Percentiles rank a stretch among this genome's conserved stretches.
phyloP scores from a whole-genome alignment of 2,113 vertebrate genomes.

The Neogobius melanostomus region DNA sequence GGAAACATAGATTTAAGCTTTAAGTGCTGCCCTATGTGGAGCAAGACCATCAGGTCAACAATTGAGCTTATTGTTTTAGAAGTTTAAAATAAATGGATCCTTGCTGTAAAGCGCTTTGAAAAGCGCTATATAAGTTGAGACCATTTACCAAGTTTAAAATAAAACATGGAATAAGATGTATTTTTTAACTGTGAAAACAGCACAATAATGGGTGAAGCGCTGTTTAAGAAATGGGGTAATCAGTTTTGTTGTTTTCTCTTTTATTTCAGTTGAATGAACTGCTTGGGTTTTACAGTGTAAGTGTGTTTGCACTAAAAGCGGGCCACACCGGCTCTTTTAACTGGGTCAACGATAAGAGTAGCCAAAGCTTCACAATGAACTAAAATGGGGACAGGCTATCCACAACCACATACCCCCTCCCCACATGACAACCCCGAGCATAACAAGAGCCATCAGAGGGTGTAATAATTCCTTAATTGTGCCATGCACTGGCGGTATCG shows the following conservation, averaged over 20 bases:
- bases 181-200: background rate
- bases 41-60: too few relatives aligned
- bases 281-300: conserved; percentile 1
- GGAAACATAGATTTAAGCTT: too few relatives aligned
- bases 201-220: too few relatives aligned
- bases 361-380: conserved; percentile 54
- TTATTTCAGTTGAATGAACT: too few relatives aligned
- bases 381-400: conserved; percentile 27
- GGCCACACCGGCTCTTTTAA: conserved; percentile 51
- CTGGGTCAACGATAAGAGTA: conserved; percentile 65
- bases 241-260: too few relatives aligned
- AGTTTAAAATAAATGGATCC: too few relatives aligned
- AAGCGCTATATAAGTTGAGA: too few relatives aligned
- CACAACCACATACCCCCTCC: conserved; percentile 7
- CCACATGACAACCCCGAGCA: conserved; percentile 52
- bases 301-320: conserved; percentile 36
- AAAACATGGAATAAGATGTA: background rate
- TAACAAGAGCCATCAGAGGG: conserved; percentile 54
- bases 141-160: too few relatives aligned
- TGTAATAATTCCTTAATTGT: conserved; percentile 77
- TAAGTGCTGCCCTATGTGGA: too few relatives aligned
- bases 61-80: too few relatives aligned
- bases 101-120: too few relatives aligned
- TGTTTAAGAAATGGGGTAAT: too few relatives aligned
- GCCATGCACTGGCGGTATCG: conserved; percentile 56